Conservation (phyloP, 2,888 invertebrate species). For the Pinctada fucata region DNA sequence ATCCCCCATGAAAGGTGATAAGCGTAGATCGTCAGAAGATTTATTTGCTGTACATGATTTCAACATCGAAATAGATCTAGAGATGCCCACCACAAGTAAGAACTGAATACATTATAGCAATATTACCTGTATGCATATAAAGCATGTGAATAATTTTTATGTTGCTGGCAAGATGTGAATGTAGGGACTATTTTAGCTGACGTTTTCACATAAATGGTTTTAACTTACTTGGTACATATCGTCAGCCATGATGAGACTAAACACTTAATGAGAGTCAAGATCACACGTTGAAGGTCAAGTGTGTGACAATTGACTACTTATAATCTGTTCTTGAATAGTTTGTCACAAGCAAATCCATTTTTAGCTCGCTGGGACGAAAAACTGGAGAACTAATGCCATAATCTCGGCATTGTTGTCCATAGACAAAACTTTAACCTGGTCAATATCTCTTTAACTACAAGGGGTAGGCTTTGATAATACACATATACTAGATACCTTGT, state of each 20-base stretch:
- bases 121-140: not conserved
- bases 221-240: not conserved
- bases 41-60: conserved; percentile 90
- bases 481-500: too few relatives aligned
- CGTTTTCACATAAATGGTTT: not conserved
- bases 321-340: too few relatives aligned
- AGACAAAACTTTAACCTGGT: not conserved
- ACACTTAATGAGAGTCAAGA: too few relatives aligned
- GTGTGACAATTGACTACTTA: too few relatives aligned
- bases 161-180: not conserved
- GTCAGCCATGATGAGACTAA: too few relatives aligned
- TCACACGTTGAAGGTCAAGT: too few relatives aligned
- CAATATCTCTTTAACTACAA: too few relatives aligned
- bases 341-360: not conserved
- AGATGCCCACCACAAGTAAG: conserved; percentile 73
- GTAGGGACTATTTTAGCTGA: not conserved
- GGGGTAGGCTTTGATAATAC: too few relatives aligned
- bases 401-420: not conserved
- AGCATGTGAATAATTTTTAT: not conserved
- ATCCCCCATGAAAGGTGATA: conserved; percentile 17
- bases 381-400: not conserved
- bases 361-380: not conserved
- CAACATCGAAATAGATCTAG: conserved; percentile 92
- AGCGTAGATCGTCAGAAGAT: conserved; percentile 76
- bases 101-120: not conserved